Conservation (phyloP, 2,113 vertebrate species). For the Oenanthe melanoleuca region DNA sequence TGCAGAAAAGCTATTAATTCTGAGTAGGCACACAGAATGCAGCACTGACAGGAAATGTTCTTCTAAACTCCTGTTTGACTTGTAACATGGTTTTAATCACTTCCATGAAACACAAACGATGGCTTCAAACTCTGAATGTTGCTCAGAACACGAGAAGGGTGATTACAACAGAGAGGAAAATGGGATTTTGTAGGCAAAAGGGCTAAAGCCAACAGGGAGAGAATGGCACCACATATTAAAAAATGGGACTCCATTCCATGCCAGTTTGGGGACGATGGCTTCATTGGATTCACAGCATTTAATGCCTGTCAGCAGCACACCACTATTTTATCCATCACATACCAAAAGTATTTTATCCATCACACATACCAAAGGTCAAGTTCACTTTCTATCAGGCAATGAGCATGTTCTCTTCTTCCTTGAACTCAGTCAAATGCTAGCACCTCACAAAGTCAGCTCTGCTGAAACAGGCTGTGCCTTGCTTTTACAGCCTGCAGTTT, state of each 20-base stretch:
- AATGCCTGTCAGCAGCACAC: not conserved
- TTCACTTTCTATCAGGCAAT: not conserved
- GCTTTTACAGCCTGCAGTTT: not conserved
- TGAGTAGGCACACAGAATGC: conserved; percentile 42
- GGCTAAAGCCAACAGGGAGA: not conserved
- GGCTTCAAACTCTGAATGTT: conserved; percentile 41
- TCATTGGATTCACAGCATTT: not conserved
- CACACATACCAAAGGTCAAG: not conserved
- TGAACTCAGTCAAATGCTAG: not conserved
- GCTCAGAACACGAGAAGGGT: conserved; percentile 63
- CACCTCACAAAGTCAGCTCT: not conserved
- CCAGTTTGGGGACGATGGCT: not conserved
- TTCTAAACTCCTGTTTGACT: conserved; percentile 70
- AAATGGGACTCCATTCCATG: not conserved
- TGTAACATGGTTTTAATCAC: conserved; percentile 78
- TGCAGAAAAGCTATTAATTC: conserved; percentile 78
- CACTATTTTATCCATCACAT: not conserved
- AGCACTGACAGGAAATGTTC: conserved; percentile 75
- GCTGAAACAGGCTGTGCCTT: conserved; percentile 11
- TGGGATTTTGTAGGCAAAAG: conserved; percentile 18
- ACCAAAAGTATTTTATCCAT: not conserved
- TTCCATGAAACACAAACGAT: conserved; percentile 71
- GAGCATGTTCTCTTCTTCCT: not conserved
- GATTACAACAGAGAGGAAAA: conserved; percentile 54
- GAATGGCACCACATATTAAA: not conserved